Conservation (phyloP, 64 coral and sea anemone genomes). For the Stichodactyla helianthus region DNA sequence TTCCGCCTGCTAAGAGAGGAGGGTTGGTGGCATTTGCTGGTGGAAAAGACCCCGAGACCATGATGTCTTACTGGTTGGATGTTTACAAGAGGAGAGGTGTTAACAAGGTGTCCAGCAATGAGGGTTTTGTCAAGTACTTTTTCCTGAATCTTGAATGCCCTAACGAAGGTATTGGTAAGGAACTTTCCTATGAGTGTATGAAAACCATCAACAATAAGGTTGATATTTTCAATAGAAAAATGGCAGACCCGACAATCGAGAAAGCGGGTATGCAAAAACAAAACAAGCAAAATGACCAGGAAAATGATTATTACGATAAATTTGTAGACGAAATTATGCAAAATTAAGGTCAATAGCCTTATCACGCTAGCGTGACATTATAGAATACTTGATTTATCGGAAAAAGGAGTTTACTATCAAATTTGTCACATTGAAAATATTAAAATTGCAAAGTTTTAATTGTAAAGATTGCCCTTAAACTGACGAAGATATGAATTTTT, state of each 20-base stretch:
- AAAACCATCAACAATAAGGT: neutral
- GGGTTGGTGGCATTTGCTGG: neutral
- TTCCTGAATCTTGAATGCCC: neutral
- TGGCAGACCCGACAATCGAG: neutral
- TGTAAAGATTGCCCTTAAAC: too few relatives aligned
- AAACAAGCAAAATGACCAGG: neutral
- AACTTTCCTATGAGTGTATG: neutral
- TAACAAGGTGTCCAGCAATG: constrained; percentile 6
- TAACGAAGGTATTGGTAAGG: neutral
- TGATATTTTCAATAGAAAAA: neutral
- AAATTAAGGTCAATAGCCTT: neutral
- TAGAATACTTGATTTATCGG: too few relatives aligned
- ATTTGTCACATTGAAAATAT: too few relatives aligned
- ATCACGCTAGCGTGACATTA: too few relatives aligned
- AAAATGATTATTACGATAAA: neutral
- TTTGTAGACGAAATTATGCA: neutral
- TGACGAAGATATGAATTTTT: too few relatives aligned
- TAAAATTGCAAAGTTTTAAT: too few relatives aligned
- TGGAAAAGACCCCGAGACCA: neutral
- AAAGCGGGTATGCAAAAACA: neutral
- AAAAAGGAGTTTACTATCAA: too few relatives aligned
- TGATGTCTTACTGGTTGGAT: neutral
- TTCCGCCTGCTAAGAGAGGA: neutral
- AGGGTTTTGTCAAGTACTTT: neutral
- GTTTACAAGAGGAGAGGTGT: neutral